phyloP scores from a whole-genome alignment of 2,888 invertebrate species.

The Lasioglossum oenotherae region DNA sequence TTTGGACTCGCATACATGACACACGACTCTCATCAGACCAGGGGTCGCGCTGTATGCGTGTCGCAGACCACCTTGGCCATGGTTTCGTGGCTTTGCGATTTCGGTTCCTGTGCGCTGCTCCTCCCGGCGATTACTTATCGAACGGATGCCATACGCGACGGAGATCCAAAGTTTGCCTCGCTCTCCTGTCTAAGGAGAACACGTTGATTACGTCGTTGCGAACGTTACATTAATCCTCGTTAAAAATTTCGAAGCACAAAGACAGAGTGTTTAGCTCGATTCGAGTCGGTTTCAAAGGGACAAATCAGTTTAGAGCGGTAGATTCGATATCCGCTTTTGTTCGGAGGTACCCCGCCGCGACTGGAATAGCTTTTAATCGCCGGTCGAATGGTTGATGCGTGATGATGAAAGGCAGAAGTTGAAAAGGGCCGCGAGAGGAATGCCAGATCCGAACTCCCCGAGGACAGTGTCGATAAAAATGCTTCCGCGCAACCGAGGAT shows the following conservation, averaged over 20 bases:
- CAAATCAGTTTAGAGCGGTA: not conserved
- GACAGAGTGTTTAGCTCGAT: not conserved
- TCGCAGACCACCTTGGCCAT: not conserved
- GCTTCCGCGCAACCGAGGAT: conserved; percentile 60
- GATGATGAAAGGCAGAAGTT: conserved; percentile 21
- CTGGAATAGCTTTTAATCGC: conserved; percentile 69
- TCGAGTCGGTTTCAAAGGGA: not conserved
- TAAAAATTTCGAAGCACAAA: not conserved
- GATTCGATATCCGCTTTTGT: not conserved
- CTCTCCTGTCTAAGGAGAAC: not conserved
- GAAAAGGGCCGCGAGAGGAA: conserved; percentile 47
- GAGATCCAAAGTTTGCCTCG: not conserved
- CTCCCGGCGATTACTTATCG: conserved; percentile 49
- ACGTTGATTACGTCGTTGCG: not conserved
- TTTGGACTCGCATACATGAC: conserved; percentile 25
- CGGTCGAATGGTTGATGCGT: conserved; percentile 58
- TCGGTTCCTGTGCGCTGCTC: conserved; percentile 17
- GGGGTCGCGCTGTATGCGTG: not conserved
- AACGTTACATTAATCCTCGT: not conserved
- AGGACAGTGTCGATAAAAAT: conserved; percentile 67
- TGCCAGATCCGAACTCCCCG: conserved; percentile 31
- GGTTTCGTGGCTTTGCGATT: conserved; percentile 45
- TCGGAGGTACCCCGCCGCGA: not conserved
- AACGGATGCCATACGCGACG: not conserved
- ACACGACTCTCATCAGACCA: conserved; percentile 4